These are phyloP conservation scores for Phortica magna DNA, from an alignment of 2,888 invertebrate species.

Conservation along the genomic window DNA sequence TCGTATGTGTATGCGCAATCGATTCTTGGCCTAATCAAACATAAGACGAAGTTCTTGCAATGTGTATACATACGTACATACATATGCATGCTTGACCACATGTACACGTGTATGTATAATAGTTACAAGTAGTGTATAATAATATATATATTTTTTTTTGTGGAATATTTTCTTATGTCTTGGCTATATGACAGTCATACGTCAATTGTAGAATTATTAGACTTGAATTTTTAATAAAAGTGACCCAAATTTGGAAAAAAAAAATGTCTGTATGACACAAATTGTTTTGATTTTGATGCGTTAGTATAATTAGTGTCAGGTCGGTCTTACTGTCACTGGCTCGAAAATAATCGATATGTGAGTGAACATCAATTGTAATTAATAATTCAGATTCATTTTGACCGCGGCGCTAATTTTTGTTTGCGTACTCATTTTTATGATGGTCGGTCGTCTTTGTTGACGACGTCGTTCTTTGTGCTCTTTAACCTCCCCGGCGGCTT, in stretches of 20 bases:
- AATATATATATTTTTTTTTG: no score
- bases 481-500: background rate
- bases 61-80: no score
- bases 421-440: conserved; percentile 18
- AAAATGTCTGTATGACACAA: background rate
- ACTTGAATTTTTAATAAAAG: background rate
- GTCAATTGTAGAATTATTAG: background rate
- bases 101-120: background rate
- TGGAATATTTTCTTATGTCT: no score
- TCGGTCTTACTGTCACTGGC: background rate
- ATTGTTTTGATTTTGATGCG: background rate
- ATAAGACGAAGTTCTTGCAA: background rate
- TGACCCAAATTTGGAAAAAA: background rate
- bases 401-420: conserved; percentile 19
- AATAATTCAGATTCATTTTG: conserved; percentile 11
- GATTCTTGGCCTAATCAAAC: background rate
- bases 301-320: background rate
- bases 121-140: no score
- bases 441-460: background rate
- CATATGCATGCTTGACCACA: no score
- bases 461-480: background rate
- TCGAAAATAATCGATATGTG: background rate
- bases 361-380: background rate
- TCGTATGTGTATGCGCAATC: background rate
- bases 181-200: no score